phyloP scores from a whole-genome alignment of 2,888 invertebrate species.

The Criorhina ranunculi region DNA sequence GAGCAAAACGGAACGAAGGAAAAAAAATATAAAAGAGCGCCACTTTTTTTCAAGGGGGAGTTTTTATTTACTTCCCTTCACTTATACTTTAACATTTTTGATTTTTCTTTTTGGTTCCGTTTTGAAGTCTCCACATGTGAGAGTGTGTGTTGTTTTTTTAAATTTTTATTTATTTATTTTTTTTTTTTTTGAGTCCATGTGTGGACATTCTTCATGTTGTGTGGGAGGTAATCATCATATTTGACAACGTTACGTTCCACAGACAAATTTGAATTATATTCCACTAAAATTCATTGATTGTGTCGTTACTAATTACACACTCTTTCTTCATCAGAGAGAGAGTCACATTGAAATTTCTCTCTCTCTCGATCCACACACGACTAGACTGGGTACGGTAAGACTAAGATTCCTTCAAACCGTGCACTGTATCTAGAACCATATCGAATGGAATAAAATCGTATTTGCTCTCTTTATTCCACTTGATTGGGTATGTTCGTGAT shows the following conservation, averaged over 20 bases:
- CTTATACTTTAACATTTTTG: constrained; percentile 58
- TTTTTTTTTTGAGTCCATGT: constrained; percentile 44
- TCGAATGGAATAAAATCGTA: constrained; percentile 15
- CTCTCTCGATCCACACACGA: constrained; percentile 53
- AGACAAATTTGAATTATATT: constrained; percentile 12
- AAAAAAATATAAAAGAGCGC: constrained; percentile 63
- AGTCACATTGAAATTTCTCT: constrained; percentile 3
- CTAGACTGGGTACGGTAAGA: not conserved
- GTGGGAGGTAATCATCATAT: constrained; percentile 52
- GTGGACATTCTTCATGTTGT: constrained; percentile 38
- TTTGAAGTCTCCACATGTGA: constrained; percentile 17
- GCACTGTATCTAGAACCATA: not conserved
- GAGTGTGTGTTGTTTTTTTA: constrained; percentile 69
- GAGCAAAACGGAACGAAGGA: not conserved
- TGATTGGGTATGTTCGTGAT: constrained; percentile 54
- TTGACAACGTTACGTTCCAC: constrained; percentile 52
- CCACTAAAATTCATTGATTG: constrained; percentile 25
- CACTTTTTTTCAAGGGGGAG: constrained; percentile 73
- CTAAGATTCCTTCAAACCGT: constrained; percentile 16
- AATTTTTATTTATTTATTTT: constrained; percentile 57
- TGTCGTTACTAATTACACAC: constrained; percentile 25
- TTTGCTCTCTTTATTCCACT: constrained; percentile 66
- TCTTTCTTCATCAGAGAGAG: not conserved
- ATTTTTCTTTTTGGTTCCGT: constrained; percentile 3
- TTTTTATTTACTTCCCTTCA: constrained; percentile 76